These are phyloP conservation scores for Opisthocomus hoazin DNA, from an alignment of 2,113 vertebrate genomes.

Conservation along the genomic window DNA sequence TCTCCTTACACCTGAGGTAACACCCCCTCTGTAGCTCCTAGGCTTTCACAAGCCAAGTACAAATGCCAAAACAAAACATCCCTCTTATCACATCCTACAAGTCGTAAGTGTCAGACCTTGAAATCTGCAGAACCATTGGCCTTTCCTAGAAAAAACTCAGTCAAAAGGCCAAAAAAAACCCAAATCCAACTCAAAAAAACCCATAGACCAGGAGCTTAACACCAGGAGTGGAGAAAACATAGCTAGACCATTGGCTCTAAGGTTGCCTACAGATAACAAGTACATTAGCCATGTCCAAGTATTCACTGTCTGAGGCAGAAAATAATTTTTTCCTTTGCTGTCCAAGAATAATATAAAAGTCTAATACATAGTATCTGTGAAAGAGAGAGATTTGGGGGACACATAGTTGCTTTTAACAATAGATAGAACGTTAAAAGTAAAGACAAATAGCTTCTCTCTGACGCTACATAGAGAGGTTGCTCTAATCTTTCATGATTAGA, in stretches of 20 bases:
- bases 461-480: neutral
- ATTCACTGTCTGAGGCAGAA: neutral
- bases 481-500: neutral
- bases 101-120: neutral
- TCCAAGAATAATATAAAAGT: neutral
- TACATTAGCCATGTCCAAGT: neutral
- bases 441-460: neutral
- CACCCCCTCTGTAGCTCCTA: neutral
- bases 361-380: neutral
- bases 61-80: neutral
- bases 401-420: neutral
- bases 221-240: neutral
- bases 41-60: neutral
- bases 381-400: neutral
- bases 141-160: neutral
- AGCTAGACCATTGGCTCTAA: neutral
- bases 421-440: neutral
- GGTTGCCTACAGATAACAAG: neutral
- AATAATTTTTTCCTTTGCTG: neutral
- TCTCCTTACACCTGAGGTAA: neutral
- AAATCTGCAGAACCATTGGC: neutral
- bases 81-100: neutral
- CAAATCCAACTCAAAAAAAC: accelerated
- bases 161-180: neutral
- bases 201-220: neutral